Evolutionary conservation across 2,888 invertebrate genomes (phyloP).

Genomic region (Drosophila paracracens): DNA sequence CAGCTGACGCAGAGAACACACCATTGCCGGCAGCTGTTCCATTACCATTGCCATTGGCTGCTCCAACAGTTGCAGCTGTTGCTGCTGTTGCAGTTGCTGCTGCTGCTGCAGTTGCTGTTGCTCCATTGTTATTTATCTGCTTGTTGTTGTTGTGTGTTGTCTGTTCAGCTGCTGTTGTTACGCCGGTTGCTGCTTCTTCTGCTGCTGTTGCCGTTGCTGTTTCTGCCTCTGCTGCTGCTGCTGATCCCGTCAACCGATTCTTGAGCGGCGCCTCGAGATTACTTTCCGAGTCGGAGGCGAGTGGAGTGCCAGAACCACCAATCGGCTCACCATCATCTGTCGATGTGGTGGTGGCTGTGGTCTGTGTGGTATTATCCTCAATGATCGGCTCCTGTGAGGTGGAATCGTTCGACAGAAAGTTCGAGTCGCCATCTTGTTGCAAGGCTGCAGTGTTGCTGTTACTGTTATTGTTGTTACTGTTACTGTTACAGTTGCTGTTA

Average conservation of each 20-base stretch:
- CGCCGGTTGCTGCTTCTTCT: background rate
- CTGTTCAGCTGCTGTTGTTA: slow-evolving; percentile 9
- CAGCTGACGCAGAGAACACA: slow-evolving; percentile 18
- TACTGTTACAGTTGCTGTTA: slow-evolving; percentile 46
- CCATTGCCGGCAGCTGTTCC: slow-evolving; percentile 59
- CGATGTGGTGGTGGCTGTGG: slow-evolving; percentile 86
- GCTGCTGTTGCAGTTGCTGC: slow-evolving; percentile 12
- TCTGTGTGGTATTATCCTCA: slow-evolving; percentile 86
- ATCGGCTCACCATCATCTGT: slow-evolving; percentile 67
- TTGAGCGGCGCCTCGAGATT: slow-evolving; percentile 89
- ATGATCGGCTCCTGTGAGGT: slow-evolving; percentile 83
- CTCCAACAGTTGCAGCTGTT: slow-evolving; percentile 15
- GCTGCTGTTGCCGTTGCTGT: slow-evolving; percentile 8
- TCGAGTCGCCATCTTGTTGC: slow-evolving; percentile 82
- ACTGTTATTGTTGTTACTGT: slow-evolving; percentile 40
- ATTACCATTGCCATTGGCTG: slow-evolving; percentile 76
- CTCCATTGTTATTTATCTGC: slow-evolving; percentile 48
- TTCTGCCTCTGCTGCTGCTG: slow-evolving; percentile 2
- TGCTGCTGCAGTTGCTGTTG: slow-evolving; percentile 11
- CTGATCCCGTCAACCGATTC: slow-evolving; percentile 20
- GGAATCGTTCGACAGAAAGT: slow-evolving; percentile 84
- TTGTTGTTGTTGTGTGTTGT: slow-evolving; percentile 37
- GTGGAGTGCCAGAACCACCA: slow-evolving; percentile 66
- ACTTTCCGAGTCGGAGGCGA: slow-evolving; percentile 89
- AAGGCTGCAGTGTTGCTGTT: slow-evolving; percentile 56